These are phyloP conservation scores for Peucedramus taeniatus DNA, from an alignment of 2,113 vertebrate genomes.

Conservation along the genomic window DNA sequence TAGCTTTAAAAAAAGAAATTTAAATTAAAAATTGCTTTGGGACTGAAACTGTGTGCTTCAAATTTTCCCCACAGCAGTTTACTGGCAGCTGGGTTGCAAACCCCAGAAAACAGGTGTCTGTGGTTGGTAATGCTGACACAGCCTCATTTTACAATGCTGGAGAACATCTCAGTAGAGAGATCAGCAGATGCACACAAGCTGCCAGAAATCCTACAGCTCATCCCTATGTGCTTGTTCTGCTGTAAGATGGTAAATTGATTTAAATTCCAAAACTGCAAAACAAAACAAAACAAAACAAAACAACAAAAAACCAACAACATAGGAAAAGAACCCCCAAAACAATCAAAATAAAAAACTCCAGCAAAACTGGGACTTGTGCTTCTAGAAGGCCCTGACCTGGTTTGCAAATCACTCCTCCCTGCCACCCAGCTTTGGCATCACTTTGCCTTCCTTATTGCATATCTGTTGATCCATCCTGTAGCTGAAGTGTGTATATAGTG, in stretches of 20 bases:
- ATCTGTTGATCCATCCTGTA: background rate
- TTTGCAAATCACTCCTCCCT: background rate
- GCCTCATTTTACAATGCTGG: background rate
- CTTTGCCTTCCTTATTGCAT: background rate
- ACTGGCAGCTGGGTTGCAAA: background rate
- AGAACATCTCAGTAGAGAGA: background rate
- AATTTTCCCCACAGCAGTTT: background rate
- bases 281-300: background rate
- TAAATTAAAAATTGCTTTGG: background rate
- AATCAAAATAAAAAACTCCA: background rate
- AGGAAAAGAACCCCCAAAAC: background rate
- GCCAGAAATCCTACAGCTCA: background rate
- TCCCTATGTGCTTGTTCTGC: background rate
- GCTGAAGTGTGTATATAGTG: background rate
- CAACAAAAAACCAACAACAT: background rate
- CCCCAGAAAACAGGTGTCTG: background rate
- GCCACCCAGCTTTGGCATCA: background rate
- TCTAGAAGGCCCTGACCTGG: background rate
- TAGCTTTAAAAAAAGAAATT: background rate
- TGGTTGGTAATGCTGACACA: background rate
- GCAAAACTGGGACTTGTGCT: background rate
- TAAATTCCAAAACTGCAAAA: background rate
- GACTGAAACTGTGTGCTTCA: background rate
- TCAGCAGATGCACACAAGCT: background rate
- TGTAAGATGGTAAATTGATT: background rate